Evolutionary conservation across 2,797 vertebrate species (phyloP).

Genomic region (Hephaestus fuliginosus): DNA sequence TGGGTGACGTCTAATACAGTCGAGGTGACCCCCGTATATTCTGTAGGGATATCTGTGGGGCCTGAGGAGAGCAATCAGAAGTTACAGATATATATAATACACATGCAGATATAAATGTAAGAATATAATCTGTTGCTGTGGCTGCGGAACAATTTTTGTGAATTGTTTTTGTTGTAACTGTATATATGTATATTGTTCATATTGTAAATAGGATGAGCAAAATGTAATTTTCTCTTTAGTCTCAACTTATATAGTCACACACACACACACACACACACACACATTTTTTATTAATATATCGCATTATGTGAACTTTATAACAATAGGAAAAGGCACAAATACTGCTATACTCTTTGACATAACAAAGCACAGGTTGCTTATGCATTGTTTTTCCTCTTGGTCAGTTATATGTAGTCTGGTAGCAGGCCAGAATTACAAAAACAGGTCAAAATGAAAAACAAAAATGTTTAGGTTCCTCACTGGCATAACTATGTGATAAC

Average conservation of each 20-base stretch:
- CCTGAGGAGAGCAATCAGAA: conserved; percentile 61
- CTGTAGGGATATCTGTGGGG: conserved; percentile 62
- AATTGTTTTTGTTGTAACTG: neutral
- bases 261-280: too few species aligned
- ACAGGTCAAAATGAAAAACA: conserved; percentile 2
- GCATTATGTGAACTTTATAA: neutral
- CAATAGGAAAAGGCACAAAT: neutral
- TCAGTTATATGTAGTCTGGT: neutral
- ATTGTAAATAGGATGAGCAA: neutral
- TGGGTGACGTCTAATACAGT: accelerated
- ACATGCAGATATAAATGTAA: neutral
- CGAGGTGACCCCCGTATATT: accelerated
- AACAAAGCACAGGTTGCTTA: neutral
- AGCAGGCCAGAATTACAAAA: conserved; percentile 2
- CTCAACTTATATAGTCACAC: neutral
- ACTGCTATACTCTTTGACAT: neutral
- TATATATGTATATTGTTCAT: neutral
- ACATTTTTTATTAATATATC: neutral
- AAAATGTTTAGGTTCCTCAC: conserved; percentile 47
- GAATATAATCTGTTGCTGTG: neutral
- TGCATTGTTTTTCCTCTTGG: neutral
- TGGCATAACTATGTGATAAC: conserved; percentile 20
- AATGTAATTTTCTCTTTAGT: neutral
- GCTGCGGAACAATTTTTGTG: neutral
- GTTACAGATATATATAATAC: conserved; percentile 7